Evolutionary conservation across 2,113 vertebrate genomes (phyloP), one percentile per base, ranked within the genome.

Genomic region (Vimba vimba): DNA sequence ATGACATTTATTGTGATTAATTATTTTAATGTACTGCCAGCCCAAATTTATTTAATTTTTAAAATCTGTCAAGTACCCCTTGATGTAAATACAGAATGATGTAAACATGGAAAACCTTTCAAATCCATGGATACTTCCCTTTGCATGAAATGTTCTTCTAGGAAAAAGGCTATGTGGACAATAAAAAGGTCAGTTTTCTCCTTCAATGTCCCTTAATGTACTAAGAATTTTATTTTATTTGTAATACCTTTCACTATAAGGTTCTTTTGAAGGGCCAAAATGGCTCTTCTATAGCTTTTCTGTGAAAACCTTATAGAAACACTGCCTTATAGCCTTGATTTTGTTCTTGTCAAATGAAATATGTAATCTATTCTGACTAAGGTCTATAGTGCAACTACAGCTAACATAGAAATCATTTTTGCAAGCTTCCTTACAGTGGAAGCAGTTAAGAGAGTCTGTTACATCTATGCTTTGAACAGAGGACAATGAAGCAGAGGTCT

Each of bases 401-500:
- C 69, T 25, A n/a, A 73, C 11, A 12, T 10, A 73, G 19, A 73
- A 43, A 73, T 45, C 4, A 45, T 45, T 43, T 45, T 74, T 5
- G 39, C 69, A n/a, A 45, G 3, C 13, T 15, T 74, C 9, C 39
- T 71, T 36, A n/a, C 68, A 43, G 43, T 43, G n/a, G 43, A 74
- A 47, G 43, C 43, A 66, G 64, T 77, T 57, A 57, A 55, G 50
- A 4, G 9, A 77, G 8, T 45, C 15, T 27, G 23, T 64, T 39
- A 64, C 25, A 30, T 80, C 4, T 64, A 64, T 64, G 7, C 36
- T 45, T 45, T 64, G 39, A 64, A 64, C n/a, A 64, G n/a, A 64
- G 59, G 36, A 80, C 57, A 79, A 43, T 60, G 15, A 66, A 66
- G 17, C 59, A 47, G 25, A 47, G 79, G 79, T 81, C 79, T 81